Evolutionary conservation across 2,113 vertebrate species (phyloP).

Genomic region (Proterorhinus semilunaris): DNA sequence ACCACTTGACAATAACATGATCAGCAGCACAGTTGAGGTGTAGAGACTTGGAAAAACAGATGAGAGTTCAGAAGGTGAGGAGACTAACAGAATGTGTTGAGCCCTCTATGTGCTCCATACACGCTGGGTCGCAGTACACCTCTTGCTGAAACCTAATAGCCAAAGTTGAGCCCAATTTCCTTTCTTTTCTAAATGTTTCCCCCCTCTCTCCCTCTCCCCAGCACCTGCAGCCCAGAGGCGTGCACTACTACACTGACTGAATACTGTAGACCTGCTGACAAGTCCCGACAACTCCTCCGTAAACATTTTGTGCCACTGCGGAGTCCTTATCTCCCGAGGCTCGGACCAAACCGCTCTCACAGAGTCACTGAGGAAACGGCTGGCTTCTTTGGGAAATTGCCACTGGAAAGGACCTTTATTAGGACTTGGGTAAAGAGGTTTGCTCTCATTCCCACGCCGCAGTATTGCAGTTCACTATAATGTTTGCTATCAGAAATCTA

Average conservation of each 20-base stretch:
- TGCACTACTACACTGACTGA: constrained; percentile 25
- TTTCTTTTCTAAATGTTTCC: constrained; percentile 11
- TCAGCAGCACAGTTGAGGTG: too few species aligned
- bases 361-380: constrained; percentile 5
- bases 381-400: constrained; percentile 20
- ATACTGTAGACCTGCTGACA: constrained; percentile 53
- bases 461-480: not conserved
- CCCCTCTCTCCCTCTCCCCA: constrained; percentile 13
- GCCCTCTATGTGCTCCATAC: constrained; percentile 52
- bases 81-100: constrained; percentile 47
- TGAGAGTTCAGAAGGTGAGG: constrained; percentile 28
- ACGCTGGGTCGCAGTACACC: constrained; percentile 70
- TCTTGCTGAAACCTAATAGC: constrained; percentile 65
- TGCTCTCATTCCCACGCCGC: not conserved
- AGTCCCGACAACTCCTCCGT: constrained; percentile 63
- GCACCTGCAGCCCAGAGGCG: constrained; percentile 34
- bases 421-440: too few species aligned
- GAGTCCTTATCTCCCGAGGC: constrained; percentile 44
- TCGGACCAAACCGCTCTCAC: constrained; percentile 28
- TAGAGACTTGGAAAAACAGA: too few species aligned
- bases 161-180: constrained; percentile 71
- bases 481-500: not conserved
- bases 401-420: constrained; percentile 9
- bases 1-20: too few species aligned
- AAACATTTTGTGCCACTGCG: constrained; percentile 55